Conservation (phyloP, 2,888 invertebrate species). For the Penaeus monodon region DNA sequence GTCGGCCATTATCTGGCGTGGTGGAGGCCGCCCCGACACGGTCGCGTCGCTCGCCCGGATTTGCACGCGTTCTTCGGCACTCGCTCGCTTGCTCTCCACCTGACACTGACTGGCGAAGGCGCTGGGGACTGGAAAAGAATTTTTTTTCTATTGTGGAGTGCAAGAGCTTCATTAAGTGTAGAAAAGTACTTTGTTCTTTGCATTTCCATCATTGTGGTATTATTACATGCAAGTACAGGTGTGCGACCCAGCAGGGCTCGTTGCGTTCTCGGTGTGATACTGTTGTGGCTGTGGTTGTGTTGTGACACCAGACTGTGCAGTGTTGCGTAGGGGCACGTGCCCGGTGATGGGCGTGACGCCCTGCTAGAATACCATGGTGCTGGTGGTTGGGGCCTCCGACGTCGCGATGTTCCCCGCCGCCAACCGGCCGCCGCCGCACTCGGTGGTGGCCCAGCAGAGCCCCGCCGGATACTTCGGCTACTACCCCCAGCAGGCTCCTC, state of each 20-base stretch:
- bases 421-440: conserved; percentile 51
- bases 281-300: conserved; percentile 7
- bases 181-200: too few species aligned
- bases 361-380: conserved; percentile 39
- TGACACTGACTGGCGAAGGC: too few species aligned
- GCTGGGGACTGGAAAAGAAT: too few species aligned
- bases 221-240: too few species aligned
- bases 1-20: conserved; percentile 23
- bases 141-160: too few species aligned
- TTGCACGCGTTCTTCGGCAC: too few species aligned
- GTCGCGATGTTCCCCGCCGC: conserved; percentile 50
- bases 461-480: conserved; percentile 50
- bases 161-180: too few species aligned
- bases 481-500: conserved; percentile 43
- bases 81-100: too few species aligned
- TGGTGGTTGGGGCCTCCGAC: conserved; percentile 25
- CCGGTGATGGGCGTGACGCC: conserved; percentile 27
- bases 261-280: not conserved
- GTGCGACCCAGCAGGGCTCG: too few species aligned
- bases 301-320: conserved; percentile 3
- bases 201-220: too few species aligned
- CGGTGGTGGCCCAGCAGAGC: conserved; percentile 53
- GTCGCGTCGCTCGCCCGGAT: not conserved
- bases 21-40: not conserved
- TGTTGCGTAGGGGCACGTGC: not conserved